These are phyloP conservation scores for Aselliscus stoliczkanus DNA, from an alignment of 2,797 vertebrate species.

Conservation along the genomic window DNA sequence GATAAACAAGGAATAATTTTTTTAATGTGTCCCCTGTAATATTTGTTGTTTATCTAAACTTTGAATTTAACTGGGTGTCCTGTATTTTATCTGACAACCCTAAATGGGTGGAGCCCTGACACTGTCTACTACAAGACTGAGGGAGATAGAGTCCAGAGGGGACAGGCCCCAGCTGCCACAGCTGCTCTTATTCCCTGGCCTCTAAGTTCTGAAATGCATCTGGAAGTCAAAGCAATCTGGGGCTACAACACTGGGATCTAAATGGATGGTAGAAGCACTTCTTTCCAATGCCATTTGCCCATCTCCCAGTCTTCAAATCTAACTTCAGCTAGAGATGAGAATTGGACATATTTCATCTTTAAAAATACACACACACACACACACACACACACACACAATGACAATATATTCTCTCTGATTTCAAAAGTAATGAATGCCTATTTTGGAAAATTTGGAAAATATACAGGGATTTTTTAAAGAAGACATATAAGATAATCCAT, in stretches of 20 bases:
- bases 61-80: not conserved
- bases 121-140: not conserved
- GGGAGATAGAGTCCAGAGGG: not conserved
- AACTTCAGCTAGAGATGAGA: not conserved
- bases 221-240: not conserved
- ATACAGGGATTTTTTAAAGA: not conserved
- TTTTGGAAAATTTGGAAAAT: slow-evolving; percentile 8
- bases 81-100: not conserved
- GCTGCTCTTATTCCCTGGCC: not conserved
- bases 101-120: not conserved
- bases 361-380: not conserved
- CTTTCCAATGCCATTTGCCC: not conserved
- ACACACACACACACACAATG: not conserved
- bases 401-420: not conserved
- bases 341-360: not conserved
- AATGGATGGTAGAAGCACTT: not conserved
- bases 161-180: not conserved
- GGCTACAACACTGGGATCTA: not conserved
- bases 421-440: not conserved
- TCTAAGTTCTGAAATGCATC: not conserved
- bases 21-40: not conserved
- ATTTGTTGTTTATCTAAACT: not conserved
- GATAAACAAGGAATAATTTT: not conserved
- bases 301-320: not conserved
- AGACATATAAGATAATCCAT: not conserved